These are phyloP conservation scores for Prionace glauca DNA, from an alignment of 2,797 vertebrate species.

Conservation along the genomic window DNA sequence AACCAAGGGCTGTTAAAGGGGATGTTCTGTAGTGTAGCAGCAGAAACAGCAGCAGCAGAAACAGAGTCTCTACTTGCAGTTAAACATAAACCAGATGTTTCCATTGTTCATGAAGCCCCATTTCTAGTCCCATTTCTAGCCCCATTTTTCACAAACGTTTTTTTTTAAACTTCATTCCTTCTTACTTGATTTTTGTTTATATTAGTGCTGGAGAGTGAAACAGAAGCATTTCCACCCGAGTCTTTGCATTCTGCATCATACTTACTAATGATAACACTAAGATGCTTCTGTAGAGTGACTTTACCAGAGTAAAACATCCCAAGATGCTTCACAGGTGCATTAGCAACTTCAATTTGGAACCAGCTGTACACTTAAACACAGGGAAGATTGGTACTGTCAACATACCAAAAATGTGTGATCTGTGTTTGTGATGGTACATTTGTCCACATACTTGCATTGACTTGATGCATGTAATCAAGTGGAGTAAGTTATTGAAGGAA, in stretches of 20 bases:
- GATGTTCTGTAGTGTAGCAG: not conserved
- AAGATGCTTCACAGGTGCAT: not conserved
- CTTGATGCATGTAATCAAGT: not conserved
- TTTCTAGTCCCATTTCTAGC: not conserved
- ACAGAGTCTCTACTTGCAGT: not conserved
- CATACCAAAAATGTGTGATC: not conserved
- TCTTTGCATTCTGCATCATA: not conserved
- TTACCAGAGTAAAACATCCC: not conserved
- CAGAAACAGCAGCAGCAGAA: not conserved
- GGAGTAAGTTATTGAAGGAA: too few species aligned
- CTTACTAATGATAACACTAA: not conserved
- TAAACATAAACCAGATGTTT: not conserved
- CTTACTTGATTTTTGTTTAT: not conserved
- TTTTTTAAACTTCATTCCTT: not conserved
- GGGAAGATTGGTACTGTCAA: not conserved
- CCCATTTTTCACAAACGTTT: not conserved
- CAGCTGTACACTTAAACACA: not conserved
- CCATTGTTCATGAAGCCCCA: not conserved
- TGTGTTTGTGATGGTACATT: not conserved
- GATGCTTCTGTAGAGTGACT: not conserved
- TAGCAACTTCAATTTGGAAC: too few species aligned
- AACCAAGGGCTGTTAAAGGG: slow-evolving; percentile 18
- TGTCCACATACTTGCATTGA: not conserved
- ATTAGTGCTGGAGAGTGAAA: not conserved
- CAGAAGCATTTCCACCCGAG: not conserved